phyloP scores from a whole-genome alignment of 2,888 invertebrate species.

The Chesias legatella region DNA sequence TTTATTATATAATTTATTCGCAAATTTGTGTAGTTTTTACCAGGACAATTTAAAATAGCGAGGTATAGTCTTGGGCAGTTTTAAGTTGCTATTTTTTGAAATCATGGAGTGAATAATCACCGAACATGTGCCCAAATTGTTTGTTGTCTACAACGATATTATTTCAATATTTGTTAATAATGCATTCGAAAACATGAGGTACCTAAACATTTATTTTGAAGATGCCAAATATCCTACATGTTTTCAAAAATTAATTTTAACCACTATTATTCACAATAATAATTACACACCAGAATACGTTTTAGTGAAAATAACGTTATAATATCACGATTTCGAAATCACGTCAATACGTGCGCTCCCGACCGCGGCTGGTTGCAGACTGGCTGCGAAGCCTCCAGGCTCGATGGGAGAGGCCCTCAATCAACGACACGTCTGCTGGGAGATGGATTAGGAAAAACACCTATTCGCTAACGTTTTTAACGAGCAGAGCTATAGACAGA shows the following conservation, averaged over 20 bases:
- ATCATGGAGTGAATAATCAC: conserved; percentile 9
- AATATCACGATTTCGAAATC: not conserved
- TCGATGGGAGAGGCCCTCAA: conserved; percentile 32
- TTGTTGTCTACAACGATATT: not conserved
- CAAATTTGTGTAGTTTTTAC: too few relatives aligned
- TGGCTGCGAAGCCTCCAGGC: conserved; percentile 15
- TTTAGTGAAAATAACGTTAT: not conserved
- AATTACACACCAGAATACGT: too few relatives aligned
- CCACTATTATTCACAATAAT: too few relatives aligned
- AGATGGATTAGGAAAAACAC: conserved; percentile 53
- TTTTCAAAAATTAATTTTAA: too few relatives aligned
- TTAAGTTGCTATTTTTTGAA: too few relatives aligned
- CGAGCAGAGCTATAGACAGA: conserved; percentile 31
- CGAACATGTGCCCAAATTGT: conserved; percentile 17
- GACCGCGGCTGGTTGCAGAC: conserved; percentile 18
- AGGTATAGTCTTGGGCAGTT: too few relatives aligned
- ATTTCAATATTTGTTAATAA: not conserved
- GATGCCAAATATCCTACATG: too few relatives aligned
- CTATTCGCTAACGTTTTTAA: conserved; percentile 42
- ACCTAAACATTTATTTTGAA: too few relatives aligned
- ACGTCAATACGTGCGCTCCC: conserved; percentile 15
- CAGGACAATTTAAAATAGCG: too few relatives aligned
- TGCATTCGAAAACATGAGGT: not conserved
- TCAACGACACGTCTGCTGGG: conserved; percentile 42
- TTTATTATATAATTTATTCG: too few relatives aligned